Evolutionary conservation across 2,888 invertebrate species (phyloP).

Genomic region (Eustalomyia histrio): DNA sequence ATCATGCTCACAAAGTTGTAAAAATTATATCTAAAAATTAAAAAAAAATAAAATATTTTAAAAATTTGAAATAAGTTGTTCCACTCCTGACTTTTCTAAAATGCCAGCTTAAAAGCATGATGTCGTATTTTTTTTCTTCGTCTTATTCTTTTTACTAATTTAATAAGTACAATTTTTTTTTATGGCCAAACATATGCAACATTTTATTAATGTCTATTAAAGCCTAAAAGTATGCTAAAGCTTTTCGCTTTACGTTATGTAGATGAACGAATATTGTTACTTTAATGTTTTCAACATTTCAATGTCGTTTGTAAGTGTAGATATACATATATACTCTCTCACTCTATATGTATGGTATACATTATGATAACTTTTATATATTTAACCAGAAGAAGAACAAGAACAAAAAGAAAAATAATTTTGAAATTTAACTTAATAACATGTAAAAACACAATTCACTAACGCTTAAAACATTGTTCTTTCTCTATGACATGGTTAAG

Average conservation of each 20-base stretch:
- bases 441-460: conserved; percentile 54
- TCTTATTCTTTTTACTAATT: conserved; percentile 45
- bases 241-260: conserved; percentile 23
- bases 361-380: conserved; percentile 36
- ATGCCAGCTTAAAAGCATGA: conserved; percentile 44
- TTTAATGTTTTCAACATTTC: conserved; percentile 58
- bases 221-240: conserved; percentile 55
- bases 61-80: neutral
- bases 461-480: conserved; percentile 39
- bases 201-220: conserved; percentile 58
- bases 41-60: too few relatives aligned
- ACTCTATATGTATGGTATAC: conserved; percentile 10
- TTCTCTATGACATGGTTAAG: neutral
- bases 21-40: too few relatives aligned
- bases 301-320: conserved; percentile 48
- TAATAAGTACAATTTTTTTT: conserved; percentile 42
- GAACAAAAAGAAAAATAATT: conserved; percentile 25
- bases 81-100: neutral
- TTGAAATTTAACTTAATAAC: conserved; percentile 50
- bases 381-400: conserved; percentile 26
- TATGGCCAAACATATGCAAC: conserved; percentile 59
- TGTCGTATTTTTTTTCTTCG: neutral
- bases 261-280: conserved; percentile 24
- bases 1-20: too few relatives aligned
- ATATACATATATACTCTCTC: neutral